Percentiles rank a stretch among this genome's conserved stretches.
Evolutionary conservation across 2,888 invertebrate species (phyloP).

Genomic region (Drosophila flavopinicola): DNA sequence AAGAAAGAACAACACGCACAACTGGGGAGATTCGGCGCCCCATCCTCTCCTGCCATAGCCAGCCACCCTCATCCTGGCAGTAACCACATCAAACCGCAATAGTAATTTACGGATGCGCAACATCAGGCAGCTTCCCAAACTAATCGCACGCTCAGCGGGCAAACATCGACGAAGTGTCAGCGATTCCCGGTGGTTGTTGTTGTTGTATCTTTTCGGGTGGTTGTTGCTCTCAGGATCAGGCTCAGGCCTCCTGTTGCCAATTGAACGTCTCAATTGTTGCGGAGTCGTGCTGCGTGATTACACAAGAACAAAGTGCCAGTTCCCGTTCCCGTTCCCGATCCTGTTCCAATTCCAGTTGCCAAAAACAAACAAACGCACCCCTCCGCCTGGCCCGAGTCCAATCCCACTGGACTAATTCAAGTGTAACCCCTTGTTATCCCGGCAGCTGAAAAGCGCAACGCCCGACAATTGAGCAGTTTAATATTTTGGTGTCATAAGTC

Average conservation of each 20-base stretch:
- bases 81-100: slow-evolving; percentile 77
- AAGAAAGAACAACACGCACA: slow-evolving; percentile 69
- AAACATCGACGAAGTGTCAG: slow-evolving; percentile 44
- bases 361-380: slow-evolving; percentile 65
- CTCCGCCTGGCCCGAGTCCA: slow-evolving; percentile 41
- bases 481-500: slow-evolving; percentile 84
- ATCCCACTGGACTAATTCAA: slow-evolving; percentile 84
- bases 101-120: slow-evolving; percentile 81
- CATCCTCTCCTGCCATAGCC: background rate
- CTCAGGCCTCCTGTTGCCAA: slow-evolving; percentile 75
- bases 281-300: slow-evolving; percentile 73
- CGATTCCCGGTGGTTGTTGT: slow-evolving; percentile 34
- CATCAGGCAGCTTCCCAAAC: slow-evolving; percentile 74
- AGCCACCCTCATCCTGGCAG: slow-evolving; percentile 8
- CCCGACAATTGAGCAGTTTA: slow-evolving; percentile 82
- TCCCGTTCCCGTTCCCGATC: slow-evolving; percentile 14
- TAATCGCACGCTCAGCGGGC: slow-evolving; percentile 72
- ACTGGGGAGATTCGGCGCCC: slow-evolving; percentile 64
- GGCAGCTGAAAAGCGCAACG: slow-evolving; percentile 53
- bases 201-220: slow-evolving; percentile 15
- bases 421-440: slow-evolving; percentile 71
- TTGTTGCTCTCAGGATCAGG: too few relatives aligned
- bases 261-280: slow-evolving; percentile 75
- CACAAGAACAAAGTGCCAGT: slow-evolving; percentile 53
- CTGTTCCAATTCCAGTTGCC: slow-evolving; percentile 19